These are phyloP conservation scores for Actenoides hombroni DNA, from an alignment of 2,113 vertebrate genomes.

Conservation along the genomic window DNA sequence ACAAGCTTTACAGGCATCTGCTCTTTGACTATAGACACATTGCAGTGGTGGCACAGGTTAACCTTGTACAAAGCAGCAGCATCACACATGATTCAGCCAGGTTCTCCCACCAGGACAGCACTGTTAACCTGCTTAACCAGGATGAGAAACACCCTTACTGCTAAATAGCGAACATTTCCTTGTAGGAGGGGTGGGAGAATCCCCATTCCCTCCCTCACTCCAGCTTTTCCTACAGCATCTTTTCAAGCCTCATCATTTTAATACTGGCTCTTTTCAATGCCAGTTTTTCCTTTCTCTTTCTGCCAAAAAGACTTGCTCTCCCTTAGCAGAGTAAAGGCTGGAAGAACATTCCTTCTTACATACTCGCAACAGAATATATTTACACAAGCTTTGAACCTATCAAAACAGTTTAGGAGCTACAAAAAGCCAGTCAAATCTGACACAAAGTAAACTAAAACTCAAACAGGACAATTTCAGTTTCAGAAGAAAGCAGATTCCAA, in stretches of 20 bases:
- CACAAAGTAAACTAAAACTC: not conserved
- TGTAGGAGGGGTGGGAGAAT: not conserved
- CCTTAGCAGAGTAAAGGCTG: not conserved
- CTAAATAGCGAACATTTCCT: not conserved
- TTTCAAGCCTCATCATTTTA: constrained; percentile 8
- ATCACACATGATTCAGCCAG: not conserved
- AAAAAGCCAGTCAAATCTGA: not conserved
- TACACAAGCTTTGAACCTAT: not conserved
- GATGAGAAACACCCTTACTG: not conserved
- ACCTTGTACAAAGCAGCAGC: not conserved
- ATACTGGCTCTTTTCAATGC: not conserved
- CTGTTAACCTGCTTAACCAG: not conserved
- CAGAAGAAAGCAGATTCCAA: not conserved
- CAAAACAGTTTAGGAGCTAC: not conserved
- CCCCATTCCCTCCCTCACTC: not conserved
- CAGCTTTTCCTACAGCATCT: not conserved
- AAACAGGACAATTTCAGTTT: not conserved
- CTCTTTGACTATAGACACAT: not conserved
- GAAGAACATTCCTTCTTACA: not conserved
- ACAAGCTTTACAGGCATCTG: not conserved
- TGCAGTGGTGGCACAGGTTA: not conserved
- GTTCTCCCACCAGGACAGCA: not conserved
- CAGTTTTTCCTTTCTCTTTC: constrained; percentile 9
- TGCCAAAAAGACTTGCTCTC: constrained; percentile 24
- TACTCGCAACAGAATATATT: not conserved